Conservation (phyloP, 2,797 vertebrate species). For the Staurois parvus region DNA sequence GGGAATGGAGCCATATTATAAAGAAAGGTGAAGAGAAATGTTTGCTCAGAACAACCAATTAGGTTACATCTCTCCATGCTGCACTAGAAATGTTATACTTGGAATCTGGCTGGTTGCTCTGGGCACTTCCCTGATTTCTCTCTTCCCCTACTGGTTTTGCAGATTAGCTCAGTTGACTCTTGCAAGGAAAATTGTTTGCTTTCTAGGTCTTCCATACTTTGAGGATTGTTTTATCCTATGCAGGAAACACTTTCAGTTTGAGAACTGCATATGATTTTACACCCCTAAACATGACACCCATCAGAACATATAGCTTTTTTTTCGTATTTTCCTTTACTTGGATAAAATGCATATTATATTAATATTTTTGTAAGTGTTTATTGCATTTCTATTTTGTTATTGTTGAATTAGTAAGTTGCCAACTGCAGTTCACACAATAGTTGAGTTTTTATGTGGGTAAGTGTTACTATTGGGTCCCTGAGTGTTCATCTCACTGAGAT, state of each 20-base stretch:
- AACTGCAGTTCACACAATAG: neutral
- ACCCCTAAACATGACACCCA: slow-evolving; percentile 19
- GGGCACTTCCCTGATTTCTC: neutral
- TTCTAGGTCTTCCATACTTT: slow-evolving; percentile 37
- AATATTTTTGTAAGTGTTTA: slow-evolving; percentile 66
- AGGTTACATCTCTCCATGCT: neutral
- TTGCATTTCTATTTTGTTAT: slow-evolving; percentile 17
- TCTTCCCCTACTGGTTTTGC: neutral
- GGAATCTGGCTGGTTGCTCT: neutral
- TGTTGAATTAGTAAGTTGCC: slow-evolving; percentile 9
- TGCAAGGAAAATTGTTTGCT: neutral
- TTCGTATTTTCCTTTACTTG: slow-evolving; percentile 52
- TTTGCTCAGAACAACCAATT: neutral
- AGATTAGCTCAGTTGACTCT: neutral
- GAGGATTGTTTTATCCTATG: slow-evolving; percentile 2
- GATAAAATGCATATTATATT: slow-evolving; percentile 68
- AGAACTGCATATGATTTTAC: neutral
- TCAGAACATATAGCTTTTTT: slow-evolving; percentile 12
- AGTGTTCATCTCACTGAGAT: neutral
- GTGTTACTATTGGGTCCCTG: neutral
- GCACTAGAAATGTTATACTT: too few relatives aligned
- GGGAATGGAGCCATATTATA: neutral
- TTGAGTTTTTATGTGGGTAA: neutral
- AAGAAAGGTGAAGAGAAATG: neutral
- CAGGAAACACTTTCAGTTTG: neutral